Evolutionary conservation across 2,888 invertebrate genomes (phyloP), one percentile per base, ranked within the genome.

Genomic region (Dicyrtoma fusca): DNA sequence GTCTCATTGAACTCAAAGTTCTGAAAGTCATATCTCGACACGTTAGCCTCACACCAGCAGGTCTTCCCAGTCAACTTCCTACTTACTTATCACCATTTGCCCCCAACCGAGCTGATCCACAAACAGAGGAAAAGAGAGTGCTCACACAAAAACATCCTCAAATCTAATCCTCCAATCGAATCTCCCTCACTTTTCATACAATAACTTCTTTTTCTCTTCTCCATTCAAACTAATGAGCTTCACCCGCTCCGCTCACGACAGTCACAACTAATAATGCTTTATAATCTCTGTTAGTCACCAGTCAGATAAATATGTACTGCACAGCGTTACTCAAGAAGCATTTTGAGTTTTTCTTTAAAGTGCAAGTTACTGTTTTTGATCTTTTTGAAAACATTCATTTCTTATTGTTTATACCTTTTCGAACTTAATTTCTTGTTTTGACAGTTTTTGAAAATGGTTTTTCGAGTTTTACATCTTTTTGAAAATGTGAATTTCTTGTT

Each of bases 161-260:
- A 8, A 59, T 59, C 59, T 59, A 13, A 59, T 59, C 59, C 34
- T 34, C 0, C 59, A 26, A 59, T 59, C 59, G n/a, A 23, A 26
- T 17, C 61, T 42, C 23, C 1, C 11, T 59, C 34, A 17, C 42
- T 44, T 14, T 61, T 10, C 44, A 61, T 19, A 61, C 61, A 26
- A 34, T 61, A 21, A 25, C 21, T 25, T 55, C 14, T 61, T 44
- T 14, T 42, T 61, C 42, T 26, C 61, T 61, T 34, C 25, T 59
- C 17, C 6, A 21, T 53, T 11, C 21, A 53, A n/a, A 53, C 14
- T 53, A 19, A 53, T 17, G 34, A 34, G 34, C n/a, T 6, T 49
- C 49, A 49, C 49, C 17, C 49, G 14, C 17, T 17, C 11, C 4
- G 14, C 19, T n/a, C n/a, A 17, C 53, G 53, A 17, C 53, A 53